These are phyloP conservation scores for Cylas formicarius DNA, from an alignment of 1,140 invertebrate genomes.

Conservation along the genomic window DNA sequence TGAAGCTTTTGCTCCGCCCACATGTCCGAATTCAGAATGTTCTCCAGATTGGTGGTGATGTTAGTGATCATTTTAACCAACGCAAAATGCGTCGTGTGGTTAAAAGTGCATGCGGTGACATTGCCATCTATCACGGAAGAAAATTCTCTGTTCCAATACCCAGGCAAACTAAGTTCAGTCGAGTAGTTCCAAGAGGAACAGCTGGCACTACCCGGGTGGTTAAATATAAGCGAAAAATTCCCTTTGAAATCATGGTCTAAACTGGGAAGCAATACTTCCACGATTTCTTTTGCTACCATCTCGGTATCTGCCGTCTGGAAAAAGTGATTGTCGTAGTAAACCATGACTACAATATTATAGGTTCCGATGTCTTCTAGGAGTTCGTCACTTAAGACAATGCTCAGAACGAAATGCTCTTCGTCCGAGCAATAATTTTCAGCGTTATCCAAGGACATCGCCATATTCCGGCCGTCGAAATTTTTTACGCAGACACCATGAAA, in stretches of 20 bases:
- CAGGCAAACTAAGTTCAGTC: background rate
- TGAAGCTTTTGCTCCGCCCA: slow-evolving; percentile 17
- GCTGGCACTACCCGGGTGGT: background rate
- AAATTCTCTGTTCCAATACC: slow-evolving; percentile 12
- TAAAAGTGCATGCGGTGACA: background rate
- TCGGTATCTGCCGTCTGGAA: background rate
- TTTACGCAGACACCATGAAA: slow-evolving; percentile 11
- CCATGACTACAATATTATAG: slow-evolving; percentile 10
- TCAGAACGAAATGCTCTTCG: background rate
- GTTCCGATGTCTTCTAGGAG: slow-evolving; percentile 5
- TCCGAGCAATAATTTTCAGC: background rate
- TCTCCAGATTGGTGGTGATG: slow-evolving; percentile 21
- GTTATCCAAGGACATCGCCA: slow-evolving; percentile 4
- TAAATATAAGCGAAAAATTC: slow-evolving; percentile 8
- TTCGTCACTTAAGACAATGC: slow-evolving; percentile 6
- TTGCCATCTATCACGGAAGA: background rate
- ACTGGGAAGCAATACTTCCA: slow-evolving; percentile 15
- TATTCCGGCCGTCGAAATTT: background rate
- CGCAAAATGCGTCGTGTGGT: slow-evolving; percentile 16
- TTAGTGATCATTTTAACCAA: slow-evolving; percentile 13
- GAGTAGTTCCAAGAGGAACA: slow-evolving; percentile 23
- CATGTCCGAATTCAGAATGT: slow-evolving; percentile 18
- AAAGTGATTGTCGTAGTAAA: slow-evolving; percentile 10
- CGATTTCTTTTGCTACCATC: background rate
- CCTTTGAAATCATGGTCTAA: slow-evolving; percentile 6